Evolutionary conservation across 2,113 vertebrate genomes (phyloP), one percentile per base, ranked within the genome.

Genomic region (Telmatochromis sp.): DNA sequence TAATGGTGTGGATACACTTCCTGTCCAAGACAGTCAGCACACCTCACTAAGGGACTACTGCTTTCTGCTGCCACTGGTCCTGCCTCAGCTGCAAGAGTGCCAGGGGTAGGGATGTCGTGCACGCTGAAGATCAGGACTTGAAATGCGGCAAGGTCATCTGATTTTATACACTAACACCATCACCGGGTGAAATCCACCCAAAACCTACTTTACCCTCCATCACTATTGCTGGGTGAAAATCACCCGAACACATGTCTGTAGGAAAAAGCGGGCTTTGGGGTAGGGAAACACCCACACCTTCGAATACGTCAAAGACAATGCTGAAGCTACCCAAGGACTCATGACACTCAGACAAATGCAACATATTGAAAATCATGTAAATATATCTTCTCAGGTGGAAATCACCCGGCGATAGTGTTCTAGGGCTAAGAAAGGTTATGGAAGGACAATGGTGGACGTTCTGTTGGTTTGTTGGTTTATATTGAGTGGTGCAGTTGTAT

Each of bases 111-210:
- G 58, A 33, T 60, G 28, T 60, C 2, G 9, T 33, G 28, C 8
- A 60, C 2, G 28, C 28, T 60, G 2, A 31, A 60, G 57, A 31
- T 19, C 57, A 60, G 57, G 28, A 33, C 9, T 33, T 60, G 26
- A 60, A 60, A 31, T 60, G 5, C 7, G 4, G 45, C 45, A 47
- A 2, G 45, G 45, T 47, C 2, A 0, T 47, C 45, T 17, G 45
- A 47, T 47, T 47, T 31, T 58, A 58, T 31, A 60, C 14, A 60
- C 57, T 31, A 60, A 60, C 57, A 9, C 26, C 14, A 31, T 31
- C 26, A 60, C 14, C 0, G 0, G 3, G 14, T 60, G 57, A 60
- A 60, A 58, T 58, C 55, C 23, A 58, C 23, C 55, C 55, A 58
- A 5, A 58, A 15, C 55, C 55, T 57, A 57, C 55, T 57, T 57